Evolutionary conservation across 2,113 vertebrate genomes (phyloP).

Genomic region (Macroglossus sobrinus): DNA sequence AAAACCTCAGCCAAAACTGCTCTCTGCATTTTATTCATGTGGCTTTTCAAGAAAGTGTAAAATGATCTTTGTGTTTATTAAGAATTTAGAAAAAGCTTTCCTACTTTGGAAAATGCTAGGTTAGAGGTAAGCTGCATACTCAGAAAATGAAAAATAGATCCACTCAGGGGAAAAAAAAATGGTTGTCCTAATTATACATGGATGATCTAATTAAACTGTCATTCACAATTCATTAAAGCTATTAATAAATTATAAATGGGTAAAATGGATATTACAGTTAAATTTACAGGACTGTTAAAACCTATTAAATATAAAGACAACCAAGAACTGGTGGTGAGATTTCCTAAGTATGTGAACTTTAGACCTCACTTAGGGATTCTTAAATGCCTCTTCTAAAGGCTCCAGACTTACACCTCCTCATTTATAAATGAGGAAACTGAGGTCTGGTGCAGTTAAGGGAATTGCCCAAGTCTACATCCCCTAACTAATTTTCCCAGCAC

Average conservation of each 20-base stretch:
- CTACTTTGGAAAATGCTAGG: not conserved
- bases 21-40: not conserved
- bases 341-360: not conserved
- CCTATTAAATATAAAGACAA: constrained; percentile 1
- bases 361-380: not conserved
- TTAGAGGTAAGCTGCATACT: constrained; percentile 42
- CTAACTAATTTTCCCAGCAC: constrained; percentile 11
- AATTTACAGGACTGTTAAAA: not conserved
- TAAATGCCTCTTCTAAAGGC: not conserved
- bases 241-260: constrained; percentile 43
- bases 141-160: constrained; percentile 40
- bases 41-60: constrained; percentile 54
- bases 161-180: not conserved
- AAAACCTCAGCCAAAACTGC: not conserved
- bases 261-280: not conserved
- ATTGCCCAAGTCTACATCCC: not conserved
- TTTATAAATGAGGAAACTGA: constrained; percentile 55
- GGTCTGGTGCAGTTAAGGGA: not conserved
- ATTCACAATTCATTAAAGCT: constrained; percentile 39
- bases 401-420: not conserved
- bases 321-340: not conserved
- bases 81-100: not conserved
- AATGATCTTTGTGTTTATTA: not conserved
- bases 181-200: constrained; percentile 45
- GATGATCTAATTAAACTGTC: constrained; percentile 49